A percentile compares a stretch with the other conserved stretches of the same genome.
phyloP scores from a whole-genome alignment of 2,888 invertebrate genomes.

The Acanthosepion lycidas region DNA sequence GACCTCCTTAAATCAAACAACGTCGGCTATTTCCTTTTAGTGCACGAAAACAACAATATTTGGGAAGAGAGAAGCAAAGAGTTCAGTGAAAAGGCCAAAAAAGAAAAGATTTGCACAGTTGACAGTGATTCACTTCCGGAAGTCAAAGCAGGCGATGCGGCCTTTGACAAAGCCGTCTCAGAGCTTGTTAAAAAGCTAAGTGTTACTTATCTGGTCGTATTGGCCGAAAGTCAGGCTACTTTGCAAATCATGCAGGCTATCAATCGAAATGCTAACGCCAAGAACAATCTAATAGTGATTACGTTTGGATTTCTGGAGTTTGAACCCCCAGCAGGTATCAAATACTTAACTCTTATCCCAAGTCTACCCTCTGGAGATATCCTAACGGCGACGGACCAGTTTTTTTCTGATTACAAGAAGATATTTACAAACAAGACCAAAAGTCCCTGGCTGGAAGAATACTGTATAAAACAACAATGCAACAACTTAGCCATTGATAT shows the following conservation, averaged over 20 bases:
- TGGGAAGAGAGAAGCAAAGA: slow-evolving; percentile 50
- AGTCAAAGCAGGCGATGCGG: slow-evolving; percentile 25
- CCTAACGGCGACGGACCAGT: slow-evolving; percentile 23
- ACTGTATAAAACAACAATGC: slow-evolving; percentile 55
- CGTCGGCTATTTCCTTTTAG: slow-evolving; percentile 56
- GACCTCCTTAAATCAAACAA: slow-evolving; percentile 53
- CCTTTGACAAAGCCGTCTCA: slow-evolving; percentile 49
- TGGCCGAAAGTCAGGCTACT: slow-evolving; percentile 51
- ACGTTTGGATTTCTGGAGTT: neutral
- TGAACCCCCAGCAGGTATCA: neutral
- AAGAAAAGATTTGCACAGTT: slow-evolving; percentile 59
- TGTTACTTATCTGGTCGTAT: slow-evolving; percentile 56
- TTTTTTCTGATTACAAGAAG: slow-evolving; percentile 51
- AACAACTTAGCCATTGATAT: neutral
- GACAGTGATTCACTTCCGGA: slow-evolving; percentile 44
- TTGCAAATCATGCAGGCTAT: slow-evolving; percentile 50
- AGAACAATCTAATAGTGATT: neutral
- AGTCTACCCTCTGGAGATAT: neutral
- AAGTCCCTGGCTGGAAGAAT: slow-evolving; percentile 55
- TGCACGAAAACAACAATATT: slow-evolving; percentile 54
- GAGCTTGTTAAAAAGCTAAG: slow-evolving; percentile 50
- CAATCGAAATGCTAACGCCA: neutral
- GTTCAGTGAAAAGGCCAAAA: slow-evolving; percentile 53
- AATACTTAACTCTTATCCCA: slow-evolving; percentile 51
- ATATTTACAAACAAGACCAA: neutral